Conservation (phyloP, 2,113 vertebrate species). For the Plestiodon gilberti region DNA sequence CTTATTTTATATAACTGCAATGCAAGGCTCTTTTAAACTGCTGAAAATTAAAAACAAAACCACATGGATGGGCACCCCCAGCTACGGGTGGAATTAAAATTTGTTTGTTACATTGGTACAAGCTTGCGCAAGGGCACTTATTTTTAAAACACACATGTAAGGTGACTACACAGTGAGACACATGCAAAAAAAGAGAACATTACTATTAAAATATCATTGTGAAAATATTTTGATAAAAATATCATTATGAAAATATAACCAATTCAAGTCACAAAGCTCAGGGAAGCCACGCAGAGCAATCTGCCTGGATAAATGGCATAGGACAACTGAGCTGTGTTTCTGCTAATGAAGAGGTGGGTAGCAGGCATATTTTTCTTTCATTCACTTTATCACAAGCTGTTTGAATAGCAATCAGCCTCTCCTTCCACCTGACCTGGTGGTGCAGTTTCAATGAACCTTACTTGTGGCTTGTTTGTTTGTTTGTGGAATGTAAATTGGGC, state of each 20-base stretch:
- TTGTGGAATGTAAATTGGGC: background rate
- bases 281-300: background rate
- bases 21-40: background rate
- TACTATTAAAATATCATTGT: background rate
- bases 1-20: no score
- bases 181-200: background rate
- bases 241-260: background rate
- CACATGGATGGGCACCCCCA: background rate
- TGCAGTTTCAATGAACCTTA: background rate
- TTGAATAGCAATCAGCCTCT: background rate
- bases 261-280: background rate
- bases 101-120: background rate
- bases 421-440: background rate
- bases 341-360: background rate
- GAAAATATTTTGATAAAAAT: background rate
- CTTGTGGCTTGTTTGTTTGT: background rate
- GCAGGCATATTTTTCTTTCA: background rate
- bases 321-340: no score
- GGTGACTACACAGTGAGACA: background rate
- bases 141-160: background rate
- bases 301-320: background rate
- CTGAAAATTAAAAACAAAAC: background rate
- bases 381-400: background rate
- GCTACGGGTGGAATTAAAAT: background rate
- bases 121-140: background rate